These are phyloP conservation scores for Romanogobio albipinnatus DNA, from an alignment of 2,113 vertebrate genomes.

Conservation along the genomic window DNA sequence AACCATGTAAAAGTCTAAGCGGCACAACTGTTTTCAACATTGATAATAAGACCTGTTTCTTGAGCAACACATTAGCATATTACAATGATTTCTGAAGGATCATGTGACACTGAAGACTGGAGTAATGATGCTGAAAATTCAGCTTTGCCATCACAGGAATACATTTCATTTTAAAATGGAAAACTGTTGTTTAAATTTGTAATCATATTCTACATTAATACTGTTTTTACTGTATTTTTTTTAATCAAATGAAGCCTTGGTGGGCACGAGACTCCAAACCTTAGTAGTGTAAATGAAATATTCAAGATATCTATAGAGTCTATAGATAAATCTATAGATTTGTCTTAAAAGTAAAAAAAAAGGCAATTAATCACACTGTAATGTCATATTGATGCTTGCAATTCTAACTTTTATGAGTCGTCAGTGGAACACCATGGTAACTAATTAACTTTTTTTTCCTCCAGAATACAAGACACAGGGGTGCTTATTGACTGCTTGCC, in stretches of 20 bases:
- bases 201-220: background rate
- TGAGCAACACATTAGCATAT: background rate
- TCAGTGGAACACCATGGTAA: background rate
- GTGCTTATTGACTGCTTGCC: slow-evolving; percentile 95
- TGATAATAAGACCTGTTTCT: background rate
- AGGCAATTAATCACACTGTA: too few relatives aligned
- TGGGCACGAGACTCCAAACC: background rate
- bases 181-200: too few relatives aligned
- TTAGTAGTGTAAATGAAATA: background rate
- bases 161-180: too few relatives aligned
- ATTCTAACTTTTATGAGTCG: background rate
- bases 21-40: background rate
- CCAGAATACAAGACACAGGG: slow-evolving; percentile 92
- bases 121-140: too few relatives aligned
- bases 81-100: too few relatives aligned
- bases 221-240: background rate
- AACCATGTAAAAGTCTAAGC: background rate
- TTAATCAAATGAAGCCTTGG: background rate
- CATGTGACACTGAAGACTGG: too few relatives aligned
- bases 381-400: background rate
- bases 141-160: too few relatives aligned
- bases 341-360: background rate
- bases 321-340: background rate
- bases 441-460: background rate
- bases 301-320: background rate